Percentiles rank a stretch among this genome's conserved stretches.
Evolutionary conservation across 2,797 vertebrate species (phyloP).

Genomic region (Antennarius maculatus): DNA sequence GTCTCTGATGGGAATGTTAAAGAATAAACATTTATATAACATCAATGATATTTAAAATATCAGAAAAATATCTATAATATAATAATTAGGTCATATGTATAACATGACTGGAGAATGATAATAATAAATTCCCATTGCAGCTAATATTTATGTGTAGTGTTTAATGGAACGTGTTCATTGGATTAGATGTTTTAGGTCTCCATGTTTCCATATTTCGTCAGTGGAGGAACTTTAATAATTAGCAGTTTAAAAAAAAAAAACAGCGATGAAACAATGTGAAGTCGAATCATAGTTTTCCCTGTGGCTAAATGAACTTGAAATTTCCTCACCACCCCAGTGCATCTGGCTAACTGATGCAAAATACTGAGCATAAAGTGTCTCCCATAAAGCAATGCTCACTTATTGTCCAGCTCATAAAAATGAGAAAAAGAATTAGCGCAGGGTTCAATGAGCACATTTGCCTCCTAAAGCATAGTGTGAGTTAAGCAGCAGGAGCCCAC

Average conservation of each 20-base stretch:
- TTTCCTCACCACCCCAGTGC: too few species aligned
- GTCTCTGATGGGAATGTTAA: neutral
- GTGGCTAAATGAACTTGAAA: neutral
- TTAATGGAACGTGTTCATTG: too few species aligned
- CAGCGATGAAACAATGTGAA: neutral
- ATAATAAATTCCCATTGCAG: too few species aligned
- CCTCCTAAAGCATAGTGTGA: constrained; percentile 7
- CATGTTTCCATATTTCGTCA: neutral
- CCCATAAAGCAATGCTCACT: constrained; percentile 11
- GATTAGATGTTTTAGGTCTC: too few species aligned
- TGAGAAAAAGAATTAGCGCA: constrained; percentile 5
- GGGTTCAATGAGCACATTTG: constrained; percentile 20
- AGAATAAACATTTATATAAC: neutral
- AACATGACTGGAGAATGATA: too few species aligned
- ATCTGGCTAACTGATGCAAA: neutral
- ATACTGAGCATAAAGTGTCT: neutral
- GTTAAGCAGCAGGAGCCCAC: constrained; percentile 21
- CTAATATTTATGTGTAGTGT: too few species aligned
- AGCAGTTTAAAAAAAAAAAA: constrained; percentile 3
- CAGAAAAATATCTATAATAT: too few species aligned
- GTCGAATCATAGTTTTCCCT: neutral
- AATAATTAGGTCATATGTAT: too few species aligned
- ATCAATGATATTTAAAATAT: neutral
- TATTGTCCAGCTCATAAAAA: constrained; percentile 7
- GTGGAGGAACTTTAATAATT: neutral